Evolutionary conservation across 2,113 vertebrate species (phyloP).

Genomic region (Chloropsis cyanopogon): DNA sequence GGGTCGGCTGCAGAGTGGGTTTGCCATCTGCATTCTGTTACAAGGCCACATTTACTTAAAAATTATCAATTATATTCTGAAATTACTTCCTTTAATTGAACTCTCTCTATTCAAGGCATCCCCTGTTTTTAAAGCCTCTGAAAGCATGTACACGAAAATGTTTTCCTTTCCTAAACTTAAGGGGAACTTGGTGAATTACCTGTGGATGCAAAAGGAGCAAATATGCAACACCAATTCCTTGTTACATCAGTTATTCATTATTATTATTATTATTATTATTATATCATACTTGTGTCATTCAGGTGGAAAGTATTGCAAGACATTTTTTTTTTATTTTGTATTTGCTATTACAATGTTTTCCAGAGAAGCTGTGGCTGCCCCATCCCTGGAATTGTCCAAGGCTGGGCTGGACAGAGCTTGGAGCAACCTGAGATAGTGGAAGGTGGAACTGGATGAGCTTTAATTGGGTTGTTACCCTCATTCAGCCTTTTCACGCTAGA

Average conservation of each 20-base stretch:
- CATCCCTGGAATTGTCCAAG: not conserved
- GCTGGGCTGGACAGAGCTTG: fast-evolving
- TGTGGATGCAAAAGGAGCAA: not conserved
- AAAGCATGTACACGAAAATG: not conserved
- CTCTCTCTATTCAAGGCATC: conserved; percentile 46
- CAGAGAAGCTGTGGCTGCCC: not conserved
- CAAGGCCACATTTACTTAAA: conserved; percentile 76
- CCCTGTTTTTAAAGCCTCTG: not conserved
- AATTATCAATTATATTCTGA: conserved; percentile 73
- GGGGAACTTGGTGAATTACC: conserved; percentile 12
- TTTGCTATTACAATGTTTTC: not conserved
- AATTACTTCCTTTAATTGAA: conserved; percentile 68
- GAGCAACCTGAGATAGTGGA: not conserved
- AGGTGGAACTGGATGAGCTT: not conserved
- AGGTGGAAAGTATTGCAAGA: not conserved
- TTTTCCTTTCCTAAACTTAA: not conserved
- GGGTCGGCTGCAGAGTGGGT: conserved; percentile 53
- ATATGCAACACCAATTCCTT: not conserved
- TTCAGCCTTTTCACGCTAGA: not conserved
- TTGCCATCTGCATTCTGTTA: conserved; percentile 75
- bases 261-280: not conserved
- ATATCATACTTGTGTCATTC: not conserved
- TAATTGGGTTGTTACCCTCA: not conserved
- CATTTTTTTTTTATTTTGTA: not conserved
- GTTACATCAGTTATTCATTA: not conserved